Base-by-base conservation (phyloP, 2,888 invertebrate species). In the Drosophila cracens region DNA sequence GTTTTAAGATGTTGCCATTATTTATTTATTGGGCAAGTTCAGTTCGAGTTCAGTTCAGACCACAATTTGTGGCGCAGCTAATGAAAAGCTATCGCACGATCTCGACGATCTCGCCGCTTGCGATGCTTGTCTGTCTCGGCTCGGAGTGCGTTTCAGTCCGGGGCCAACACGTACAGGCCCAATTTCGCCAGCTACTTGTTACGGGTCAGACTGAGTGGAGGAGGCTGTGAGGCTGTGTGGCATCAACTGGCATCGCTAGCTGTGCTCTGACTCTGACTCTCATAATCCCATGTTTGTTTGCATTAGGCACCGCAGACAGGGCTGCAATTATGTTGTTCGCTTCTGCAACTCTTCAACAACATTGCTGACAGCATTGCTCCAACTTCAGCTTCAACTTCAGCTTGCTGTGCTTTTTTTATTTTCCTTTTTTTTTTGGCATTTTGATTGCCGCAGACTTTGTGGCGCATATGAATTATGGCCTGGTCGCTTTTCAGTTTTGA, bases 391-490 rank as follows among this genome's bases (percentile, higher is more conserved):
- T 16, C 66, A 72, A 40, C 60, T 43, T 33, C 57, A 78, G 68
- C 63, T 62, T 73, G 68, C 65, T 77, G 61, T 67, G 72, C 60
- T 70, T 73, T 56, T 56, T 36, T 38, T 21, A 21, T 38, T 38
- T 36, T 1, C 2, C 18, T 3, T 25, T 25, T 21, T 29, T 27
- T 54, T 54, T 38, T 78, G 80, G 81, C 80, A 76, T 81, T 90
- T 91, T 90, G 91, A 91, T 90, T 89, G 91, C 78, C 79, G 70
- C 67, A 91, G 90, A 90, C 91, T 90, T 87, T 86, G 82, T 90
- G 92, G 92, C 92, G 91, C 92, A 92, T 90, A 89, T 90, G 91
- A 91, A 91, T 91, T 92, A 92, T 87, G 79, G 78, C 48, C 57
- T 65, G 27, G 46, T 25, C 25, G 46, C 16, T 25, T 46, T 46